These are phyloP conservation scores for Aleiodes sp. DNA, from an alignment of 1,140 invertebrate genomes.

Conservation along the genomic window DNA sequence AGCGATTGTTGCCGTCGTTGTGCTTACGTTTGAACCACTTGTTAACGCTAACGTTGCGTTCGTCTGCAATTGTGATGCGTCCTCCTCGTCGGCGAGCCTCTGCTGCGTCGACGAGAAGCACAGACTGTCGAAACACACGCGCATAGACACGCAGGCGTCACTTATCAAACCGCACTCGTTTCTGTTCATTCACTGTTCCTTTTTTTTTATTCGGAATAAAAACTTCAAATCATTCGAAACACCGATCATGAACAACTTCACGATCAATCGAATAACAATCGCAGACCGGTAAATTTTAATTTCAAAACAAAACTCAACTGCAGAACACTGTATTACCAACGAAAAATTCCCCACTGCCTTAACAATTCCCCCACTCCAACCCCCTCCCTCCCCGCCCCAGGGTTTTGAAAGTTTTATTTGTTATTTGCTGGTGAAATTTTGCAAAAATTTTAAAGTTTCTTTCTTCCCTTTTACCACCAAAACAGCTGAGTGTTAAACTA, in stretches of 20 bases:
- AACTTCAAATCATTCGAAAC: neutral
- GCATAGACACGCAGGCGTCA: conserved; percentile 78
- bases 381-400: neutral
- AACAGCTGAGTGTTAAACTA: neutral
- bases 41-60: conserved; percentile 11
- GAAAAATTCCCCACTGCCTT: too few species aligned
- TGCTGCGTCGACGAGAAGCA: conserved; percentile 83
- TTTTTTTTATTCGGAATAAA: neutral
- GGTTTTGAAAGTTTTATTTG: neutral
- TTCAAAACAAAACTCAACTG: too few species aligned
- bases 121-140: conserved; percentile 85
- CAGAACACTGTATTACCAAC: neutral
- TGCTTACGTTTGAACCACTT: conserved; percentile 48
- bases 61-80: conserved; percentile 67
- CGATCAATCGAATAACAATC: neutral
- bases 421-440: neutral
- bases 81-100: conserved; percentile 80
- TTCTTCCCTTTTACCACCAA: too few species aligned
- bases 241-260: neutral
- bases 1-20: conserved; percentile 50
- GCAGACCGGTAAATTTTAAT: neutral
- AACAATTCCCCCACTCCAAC: neutral
- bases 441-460: too few species aligned
- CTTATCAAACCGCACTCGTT: conserved; percentile 55
- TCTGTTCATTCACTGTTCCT: conserved; percentile 58